Evolutionary conservation across 1,140 invertebrate genomes (phyloP).

Genomic region (Bombus haemorrhoidalis): DNA sequence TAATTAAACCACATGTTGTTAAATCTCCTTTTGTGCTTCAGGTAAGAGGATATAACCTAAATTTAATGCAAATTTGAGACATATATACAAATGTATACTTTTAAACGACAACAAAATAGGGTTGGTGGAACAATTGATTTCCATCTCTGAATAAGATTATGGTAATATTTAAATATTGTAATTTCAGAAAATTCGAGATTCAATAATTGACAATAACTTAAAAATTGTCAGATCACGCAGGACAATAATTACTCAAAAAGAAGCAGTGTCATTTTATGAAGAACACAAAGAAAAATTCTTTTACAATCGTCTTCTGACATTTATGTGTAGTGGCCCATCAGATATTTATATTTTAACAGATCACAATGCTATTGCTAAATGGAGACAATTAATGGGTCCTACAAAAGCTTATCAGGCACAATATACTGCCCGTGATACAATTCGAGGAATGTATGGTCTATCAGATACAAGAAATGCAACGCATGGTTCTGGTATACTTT

Average conservation of each 20-base stretch:
- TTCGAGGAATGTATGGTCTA: constrained; percentile 92
- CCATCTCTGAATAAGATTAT: background rate
- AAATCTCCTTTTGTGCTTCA: constrained; percentile 87
- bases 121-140: background rate
- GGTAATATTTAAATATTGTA: constrained; percentile 3
- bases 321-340: constrained; percentile 93
- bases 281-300: constrained; percentile 95
- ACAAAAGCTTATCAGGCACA: constrained; percentile 93
- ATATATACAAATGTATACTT: background rate
- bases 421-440: constrained; percentile 88
- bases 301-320: constrained; percentile 92
- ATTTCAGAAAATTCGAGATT: constrained; percentile 85
- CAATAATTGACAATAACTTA: constrained; percentile 89
- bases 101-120: background rate
- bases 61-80: background rate
- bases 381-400: constrained; percentile 93
- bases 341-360: constrained; percentile 90
- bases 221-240: constrained; percentile 88
- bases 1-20: constrained; percentile 89
- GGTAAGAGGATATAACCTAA: constrained; percentile 68
- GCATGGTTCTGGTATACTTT: constrained; percentile 91
- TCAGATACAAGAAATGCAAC: constrained; percentile 96
- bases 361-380: constrained; percentile 89
- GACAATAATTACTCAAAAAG: constrained; percentile 84
- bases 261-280: constrained; percentile 90